Evolutionary conservation across 2,113 vertebrate genomes (phyloP).

Genomic region (Malurus cyaneus): DNA sequence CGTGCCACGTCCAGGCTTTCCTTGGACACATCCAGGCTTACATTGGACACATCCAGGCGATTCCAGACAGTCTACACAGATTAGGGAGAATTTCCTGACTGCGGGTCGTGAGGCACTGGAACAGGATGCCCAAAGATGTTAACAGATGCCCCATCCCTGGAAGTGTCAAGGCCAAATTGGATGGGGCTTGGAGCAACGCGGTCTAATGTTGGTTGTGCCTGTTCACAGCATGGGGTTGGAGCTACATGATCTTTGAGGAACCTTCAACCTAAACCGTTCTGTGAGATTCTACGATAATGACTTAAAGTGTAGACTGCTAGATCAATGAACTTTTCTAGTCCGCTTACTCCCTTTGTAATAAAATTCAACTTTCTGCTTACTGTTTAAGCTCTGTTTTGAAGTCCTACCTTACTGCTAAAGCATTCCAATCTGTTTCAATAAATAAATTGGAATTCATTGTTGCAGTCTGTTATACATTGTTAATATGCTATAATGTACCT

Average conservation of each 20-base stretch:
- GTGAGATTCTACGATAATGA: not conserved
- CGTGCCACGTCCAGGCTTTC: not conserved
- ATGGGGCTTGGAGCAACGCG: not conserved
- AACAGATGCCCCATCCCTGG: not conserved
- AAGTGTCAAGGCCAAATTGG: not conserved
- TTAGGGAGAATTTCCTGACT: not conserved
- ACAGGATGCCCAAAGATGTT: not conserved
- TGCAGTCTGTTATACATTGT: not conserved
- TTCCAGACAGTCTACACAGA: too few species aligned
- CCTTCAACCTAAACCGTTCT: not conserved
- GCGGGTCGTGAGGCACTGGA: not conserved
- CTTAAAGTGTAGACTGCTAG: not conserved
- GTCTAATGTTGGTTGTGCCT: too few species aligned
- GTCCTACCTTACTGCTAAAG: fast-evolving
- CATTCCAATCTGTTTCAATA: not conserved
- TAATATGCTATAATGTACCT: not conserved
- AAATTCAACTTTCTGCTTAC: not conserved
- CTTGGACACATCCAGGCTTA: not conserved
- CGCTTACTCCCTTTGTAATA: not conserved
- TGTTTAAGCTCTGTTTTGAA: not conserved
- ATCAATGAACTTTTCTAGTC: not conserved
- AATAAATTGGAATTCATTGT: not conserved
- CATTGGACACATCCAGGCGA: too few species aligned
- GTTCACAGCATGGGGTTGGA: not conserved
- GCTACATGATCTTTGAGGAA: not conserved